phyloP scores from a whole-genome alignment of 2,888 invertebrate genomes.

The Hirudinaria manillensis region DNA sequence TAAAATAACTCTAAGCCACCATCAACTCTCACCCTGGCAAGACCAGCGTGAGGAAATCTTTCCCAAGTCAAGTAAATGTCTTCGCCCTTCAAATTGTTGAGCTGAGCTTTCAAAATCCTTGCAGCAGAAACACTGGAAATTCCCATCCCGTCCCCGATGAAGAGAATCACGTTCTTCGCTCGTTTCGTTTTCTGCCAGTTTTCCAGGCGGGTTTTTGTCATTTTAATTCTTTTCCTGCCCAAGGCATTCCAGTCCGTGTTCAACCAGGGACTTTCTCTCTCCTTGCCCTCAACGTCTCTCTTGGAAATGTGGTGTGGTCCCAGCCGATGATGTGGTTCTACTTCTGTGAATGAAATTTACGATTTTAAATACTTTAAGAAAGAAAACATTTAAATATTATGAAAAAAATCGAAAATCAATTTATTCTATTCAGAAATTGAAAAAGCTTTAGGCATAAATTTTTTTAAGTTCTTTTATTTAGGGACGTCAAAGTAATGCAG shows the following conservation, averaged over 20 bases:
- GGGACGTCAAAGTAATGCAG: too few relatives aligned
- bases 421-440: too few relatives aligned
- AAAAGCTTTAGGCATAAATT: too few relatives aligned
- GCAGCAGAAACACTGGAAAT: slow-evolving; percentile 54
- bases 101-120: slow-evolving; percentile 46
- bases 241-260: slow-evolving; percentile 17
- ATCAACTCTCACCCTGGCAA: slow-evolving; percentile 65
- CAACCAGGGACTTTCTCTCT: slow-evolving; percentile 2
- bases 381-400: too few relatives aligned
- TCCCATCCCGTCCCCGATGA: slow-evolving; percentile 56
- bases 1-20: too few relatives aligned
- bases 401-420: too few relatives aligned
- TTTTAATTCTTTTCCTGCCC: slow-evolving; percentile 7
- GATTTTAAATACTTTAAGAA: too few relatives aligned
- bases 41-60: slow-evolving; percentile 65
- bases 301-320: neutral
- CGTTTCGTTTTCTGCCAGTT: neutral
- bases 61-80: slow-evolving; percentile 67
- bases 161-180: slow-evolving; percentile 49
- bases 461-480: too few relatives aligned
- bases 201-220: neutral
- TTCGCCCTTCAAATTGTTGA: slow-evolving; percentile 57
- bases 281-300: neutral
- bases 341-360: too few relatives aligned
- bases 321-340: too few relatives aligned